Evolutionary conservation across 1,140 invertebrate genomes (phyloP).

Genomic region (Sitobion miscanthi): DNA sequence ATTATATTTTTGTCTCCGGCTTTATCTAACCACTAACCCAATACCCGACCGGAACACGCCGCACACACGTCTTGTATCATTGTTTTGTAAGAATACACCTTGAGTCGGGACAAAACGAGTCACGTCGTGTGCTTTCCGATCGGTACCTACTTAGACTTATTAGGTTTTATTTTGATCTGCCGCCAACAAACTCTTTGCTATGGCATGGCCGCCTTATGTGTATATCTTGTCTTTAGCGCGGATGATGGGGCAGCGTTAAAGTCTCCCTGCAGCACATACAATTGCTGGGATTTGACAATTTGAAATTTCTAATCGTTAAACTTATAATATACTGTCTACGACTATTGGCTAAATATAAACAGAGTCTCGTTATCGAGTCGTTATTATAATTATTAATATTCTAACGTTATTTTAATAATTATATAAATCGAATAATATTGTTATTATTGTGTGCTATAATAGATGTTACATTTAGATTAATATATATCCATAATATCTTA

Average conservation of each 20-base stretch:
- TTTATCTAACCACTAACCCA: neutral
- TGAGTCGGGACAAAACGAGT: conserved; percentile 40
- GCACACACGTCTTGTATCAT: neutral
- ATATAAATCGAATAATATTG: neutral
- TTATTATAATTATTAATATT: neutral
- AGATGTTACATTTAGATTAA: neutral
- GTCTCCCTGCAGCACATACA: neutral
- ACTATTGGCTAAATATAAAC: neutral
- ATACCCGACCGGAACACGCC: conserved; percentile 23
- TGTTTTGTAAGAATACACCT: conserved; percentile 44
- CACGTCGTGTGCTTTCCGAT: conserved; percentile 42
- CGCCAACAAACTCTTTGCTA: neutral
- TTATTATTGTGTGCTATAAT: neutral
- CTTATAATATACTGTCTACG: neutral
- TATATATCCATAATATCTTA: neutral
- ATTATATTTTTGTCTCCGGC: neutral
- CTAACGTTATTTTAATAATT: neutral
- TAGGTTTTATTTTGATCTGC: neutral
- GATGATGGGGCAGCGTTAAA: conserved; percentile 17
- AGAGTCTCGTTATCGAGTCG: neutral
- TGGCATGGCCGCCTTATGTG: neutral
- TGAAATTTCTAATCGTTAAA: neutral
- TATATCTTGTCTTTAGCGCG: neutral
- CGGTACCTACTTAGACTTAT: neutral
- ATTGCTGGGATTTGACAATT: neutral